Conservation (phyloP, 2,797 vertebrate species). For the Poecilia picta region DNA sequence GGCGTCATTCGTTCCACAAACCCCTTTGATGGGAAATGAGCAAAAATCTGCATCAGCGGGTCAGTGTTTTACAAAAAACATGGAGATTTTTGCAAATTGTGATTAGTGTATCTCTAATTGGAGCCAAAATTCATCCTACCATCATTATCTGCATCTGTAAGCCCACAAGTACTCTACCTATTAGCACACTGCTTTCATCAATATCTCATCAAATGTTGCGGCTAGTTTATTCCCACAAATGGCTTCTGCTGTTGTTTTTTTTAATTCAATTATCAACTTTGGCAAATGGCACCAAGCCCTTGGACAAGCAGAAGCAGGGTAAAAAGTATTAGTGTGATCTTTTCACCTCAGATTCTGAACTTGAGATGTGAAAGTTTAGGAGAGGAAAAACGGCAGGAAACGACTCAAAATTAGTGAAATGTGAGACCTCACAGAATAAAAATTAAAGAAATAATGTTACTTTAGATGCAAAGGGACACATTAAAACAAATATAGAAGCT, state of each 20-base stretch:
- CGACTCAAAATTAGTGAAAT: background rate
- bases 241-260: conserved; percentile 20
- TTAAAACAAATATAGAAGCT: conserved; percentile 48
- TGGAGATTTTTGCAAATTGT: background rate
- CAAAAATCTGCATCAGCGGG: background rate
- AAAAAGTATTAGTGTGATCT: background rate
- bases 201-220: conserved; percentile 36
- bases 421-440: background rate
- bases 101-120: background rate
- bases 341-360: conserved; percentile 14
- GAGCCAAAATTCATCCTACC: conserved; percentile 34
- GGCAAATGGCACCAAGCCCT: conserved; percentile 36
- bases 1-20: background rate
- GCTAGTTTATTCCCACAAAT: conserved; percentile 54
- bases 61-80: background rate
- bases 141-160: conserved; percentile 41
- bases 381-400: conserved; percentile 3
- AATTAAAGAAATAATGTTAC: conserved; percentile 6
- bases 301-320: conserved; percentile 12
- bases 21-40: background rate
- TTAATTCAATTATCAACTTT: conserved; percentile 50
- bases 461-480: conserved; percentile 28
- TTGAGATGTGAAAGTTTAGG: conserved; percentile 7
- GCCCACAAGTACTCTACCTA: conserved; percentile 26
- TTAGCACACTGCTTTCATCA: conserved; percentile 40